Evolutionary conservation across 2,113 vertebrate genomes (phyloP), one percentile per base, ranked within the genome.

Genomic region (Sciurus niger): DNA sequence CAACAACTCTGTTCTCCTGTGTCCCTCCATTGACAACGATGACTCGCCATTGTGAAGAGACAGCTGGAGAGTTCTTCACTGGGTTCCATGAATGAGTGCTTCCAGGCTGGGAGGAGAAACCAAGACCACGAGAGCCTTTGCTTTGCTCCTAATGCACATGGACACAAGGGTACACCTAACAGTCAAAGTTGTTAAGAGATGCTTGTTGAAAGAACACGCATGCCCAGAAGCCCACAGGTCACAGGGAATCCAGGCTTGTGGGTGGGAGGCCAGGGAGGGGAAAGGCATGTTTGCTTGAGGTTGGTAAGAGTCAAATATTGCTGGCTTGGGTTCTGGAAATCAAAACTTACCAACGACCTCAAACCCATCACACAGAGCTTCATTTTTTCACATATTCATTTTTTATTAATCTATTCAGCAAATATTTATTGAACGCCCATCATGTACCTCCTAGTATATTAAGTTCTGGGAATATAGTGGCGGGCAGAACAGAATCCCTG

Each of bases 91-190:
- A 74, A 24, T 34, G 30, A 68, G 17, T 24, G 20, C 22, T 89
- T 78, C n/a, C 48, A 22, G 30, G 55, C 3, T 40, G 65, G n/a
- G 25, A 86, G 58, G 55, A 10, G 34, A 67, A 82, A 22, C 51
- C 28, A 65, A 28, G 12, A 51, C 53, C 6, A 14, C 4, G 9
- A 53, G 51, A 84, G 28, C 55, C 51, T 40, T 2, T 22, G 74
- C 14, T 43, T 43, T 67, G 24, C 11, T 53, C 60, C 24, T 83
- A 16, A 24, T 28, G 4, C 18, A 24, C 1, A 1, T 24, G 22
- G 53, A 28, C n/a, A 16, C 0, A 0, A 6, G 4, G 70, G 55
- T 51, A 65, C 8, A 88, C 12, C n/a, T 20, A 16, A 51, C 2
- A 43, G 9, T 30, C n/a, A 28, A 1, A 1, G 0, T 1, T 8